A percentile compares a stretch with the other conserved stretches of the same genome.
These are phyloP conservation scores for Bombus cullumanus DNA, from an alignment of 1,140 invertebrate species.

Conservation along the genomic window DNA sequence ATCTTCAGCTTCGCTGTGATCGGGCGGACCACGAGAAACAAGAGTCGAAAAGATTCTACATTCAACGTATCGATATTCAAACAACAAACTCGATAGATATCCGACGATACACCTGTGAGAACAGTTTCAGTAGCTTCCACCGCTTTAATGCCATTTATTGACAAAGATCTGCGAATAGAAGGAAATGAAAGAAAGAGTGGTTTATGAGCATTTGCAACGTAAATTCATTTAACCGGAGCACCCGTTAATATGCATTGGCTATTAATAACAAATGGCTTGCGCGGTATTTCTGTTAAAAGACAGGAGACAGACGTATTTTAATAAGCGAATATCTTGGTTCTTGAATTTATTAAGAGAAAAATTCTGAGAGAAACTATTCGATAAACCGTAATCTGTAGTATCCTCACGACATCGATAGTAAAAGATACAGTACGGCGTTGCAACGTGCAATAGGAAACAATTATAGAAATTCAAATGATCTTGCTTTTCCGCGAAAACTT, in stretches of 20 bases:
- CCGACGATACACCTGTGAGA: not conserved
- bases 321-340: not conserved
- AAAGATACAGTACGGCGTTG: not conserved
- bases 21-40: not conserved
- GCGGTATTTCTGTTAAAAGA: not conserved
- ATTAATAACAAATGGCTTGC: slow-evolving; percentile 26
- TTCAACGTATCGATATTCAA: not conserved
- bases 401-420: not conserved
- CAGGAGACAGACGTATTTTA: not conserved
- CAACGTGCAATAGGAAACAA: not conserved
- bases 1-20: not conserved
- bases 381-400: not conserved
- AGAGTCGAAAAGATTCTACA: not conserved
- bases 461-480: slow-evolving; percentile 1
- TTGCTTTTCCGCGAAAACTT: not conserved
- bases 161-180: no score
- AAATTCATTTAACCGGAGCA: slow-evolving; percentile 25
- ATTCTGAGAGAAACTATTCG: not conserved
- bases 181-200: not conserved
- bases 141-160: slow-evolving; percentile 6
- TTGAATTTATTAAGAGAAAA: not conserved
- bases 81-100: slow-evolving; percentile 2
- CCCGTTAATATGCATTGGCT: slow-evolving; percentile 5
- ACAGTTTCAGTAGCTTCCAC: slow-evolving; percentile 11
- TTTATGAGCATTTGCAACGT: not conserved